These are phyloP conservation scores for Hydrozoanthus gracilis DNA, from an alignment of 92 coral and sea anemone species.

Conservation along the genomic window DNA sequence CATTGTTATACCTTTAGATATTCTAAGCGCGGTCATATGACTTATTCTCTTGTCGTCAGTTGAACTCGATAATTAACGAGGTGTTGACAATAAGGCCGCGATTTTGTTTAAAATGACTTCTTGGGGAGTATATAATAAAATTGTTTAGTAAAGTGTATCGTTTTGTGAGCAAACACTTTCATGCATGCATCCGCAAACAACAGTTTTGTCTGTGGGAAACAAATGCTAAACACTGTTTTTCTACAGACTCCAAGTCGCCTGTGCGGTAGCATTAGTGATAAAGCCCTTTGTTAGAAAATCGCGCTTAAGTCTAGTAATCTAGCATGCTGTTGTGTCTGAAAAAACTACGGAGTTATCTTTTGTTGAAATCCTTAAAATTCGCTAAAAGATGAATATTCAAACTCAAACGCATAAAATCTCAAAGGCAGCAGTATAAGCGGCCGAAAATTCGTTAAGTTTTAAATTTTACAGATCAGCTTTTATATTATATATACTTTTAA, in stretches of 20 bases:
- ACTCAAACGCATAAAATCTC: background rate
- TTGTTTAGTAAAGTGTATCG: conserved; percentile 31
- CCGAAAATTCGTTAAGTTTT: too few relatives aligned
- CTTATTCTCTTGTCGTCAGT: background rate
- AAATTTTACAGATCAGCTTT: too few relatives aligned
- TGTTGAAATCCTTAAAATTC: background rate
- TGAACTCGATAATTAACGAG: conserved; percentile 23
- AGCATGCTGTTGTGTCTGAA: background rate
- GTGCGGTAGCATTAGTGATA: background rate
- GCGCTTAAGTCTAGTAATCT: background rate
- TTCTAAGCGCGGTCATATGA: conserved; percentile 25
- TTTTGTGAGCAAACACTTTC: conserved; percentile 27
- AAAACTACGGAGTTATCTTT: background rate
- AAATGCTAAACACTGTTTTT: conserved; percentile 6
- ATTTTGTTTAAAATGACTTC: conserved; percentile 27
- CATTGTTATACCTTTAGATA: conserved; percentile 14
- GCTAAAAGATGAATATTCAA: background rate
- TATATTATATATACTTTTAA: too few relatives aligned
- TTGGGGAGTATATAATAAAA: conserved; percentile 2
- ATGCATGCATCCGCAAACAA: background rate
- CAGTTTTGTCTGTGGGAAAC: conserved; percentile 18
- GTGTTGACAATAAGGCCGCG: background rate
- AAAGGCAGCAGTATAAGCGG: too few relatives aligned
- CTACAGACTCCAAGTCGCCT: conserved; percentile 20
- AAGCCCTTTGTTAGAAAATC: conserved; percentile 4